A percentile compares a stretch with the other conserved stretches of the same genome.
Evolutionary conservation across 2,888 invertebrate species (phyloP).

Genomic region (Arctia plantaginis): DNA sequence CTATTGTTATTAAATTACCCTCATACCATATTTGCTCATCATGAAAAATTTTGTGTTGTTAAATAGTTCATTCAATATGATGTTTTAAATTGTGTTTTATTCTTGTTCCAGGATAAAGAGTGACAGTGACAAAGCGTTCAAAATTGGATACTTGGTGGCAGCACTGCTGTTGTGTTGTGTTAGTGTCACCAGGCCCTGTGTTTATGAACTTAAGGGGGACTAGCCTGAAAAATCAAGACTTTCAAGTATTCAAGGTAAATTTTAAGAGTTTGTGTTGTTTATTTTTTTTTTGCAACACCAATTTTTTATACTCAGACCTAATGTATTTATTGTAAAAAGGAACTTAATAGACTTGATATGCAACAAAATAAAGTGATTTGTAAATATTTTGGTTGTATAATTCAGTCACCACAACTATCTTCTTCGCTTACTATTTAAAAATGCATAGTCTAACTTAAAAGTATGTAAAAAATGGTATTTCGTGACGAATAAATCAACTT

Average conservation of each 20-base stretch:
- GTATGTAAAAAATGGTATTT: too few relatives aligned
- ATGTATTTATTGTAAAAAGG: slow-evolving; percentile 84
- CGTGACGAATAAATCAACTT: too few relatives aligned
- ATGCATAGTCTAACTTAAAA: too few relatives aligned
- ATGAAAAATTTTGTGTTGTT: too few relatives aligned
- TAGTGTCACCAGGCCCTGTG: slow-evolving; percentile 70
- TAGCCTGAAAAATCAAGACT: slow-evolving; percentile 78
- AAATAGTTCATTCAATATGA: neutral
- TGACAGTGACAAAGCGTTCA: slow-evolving; percentile 74
- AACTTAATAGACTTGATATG: slow-evolving; percentile 82
- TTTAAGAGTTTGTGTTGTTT: slow-evolving; percentile 79
- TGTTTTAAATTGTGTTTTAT: neutral
- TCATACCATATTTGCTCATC: too few relatives aligned
- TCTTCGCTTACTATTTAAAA: too few relatives aligned
- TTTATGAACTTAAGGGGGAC: slow-evolving; percentile 67
- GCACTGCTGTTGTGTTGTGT: slow-evolving; percentile 60
- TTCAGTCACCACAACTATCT: neutral
- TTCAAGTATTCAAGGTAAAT: slow-evolving; percentile 67
- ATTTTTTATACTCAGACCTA: slow-evolving; percentile 83
- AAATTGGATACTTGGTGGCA: slow-evolving; percentile 73
- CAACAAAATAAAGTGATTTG: slow-evolving; percentile 85
- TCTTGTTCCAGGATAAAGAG: slow-evolving; percentile 67
- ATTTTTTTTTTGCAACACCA: slow-evolving; percentile 74
- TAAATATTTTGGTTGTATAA: slow-evolving; percentile 67
- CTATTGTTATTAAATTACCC: too few relatives aligned